phyloP scores from a whole-genome alignment of 2,113 vertebrate genomes.

The Thamnophis sirtalis region DNA sequence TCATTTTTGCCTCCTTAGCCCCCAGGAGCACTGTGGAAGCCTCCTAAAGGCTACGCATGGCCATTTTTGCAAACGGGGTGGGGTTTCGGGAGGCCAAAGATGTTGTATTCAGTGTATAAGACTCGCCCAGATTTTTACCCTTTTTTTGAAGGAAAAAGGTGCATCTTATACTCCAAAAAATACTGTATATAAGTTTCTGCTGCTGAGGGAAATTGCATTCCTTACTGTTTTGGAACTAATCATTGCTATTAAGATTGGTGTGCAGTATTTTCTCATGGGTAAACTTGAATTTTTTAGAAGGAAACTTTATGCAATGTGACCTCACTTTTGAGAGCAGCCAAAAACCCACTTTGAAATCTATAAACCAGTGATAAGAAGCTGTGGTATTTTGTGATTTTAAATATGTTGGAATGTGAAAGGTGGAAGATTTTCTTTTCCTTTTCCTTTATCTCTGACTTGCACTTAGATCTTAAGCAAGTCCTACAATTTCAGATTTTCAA shows the following conservation, averaged over 20 bases:
- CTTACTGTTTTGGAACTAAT: constrained; percentile 38
- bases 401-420: background rate
- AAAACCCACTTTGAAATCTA: background rate
- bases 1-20: too few species aligned
- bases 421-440: constrained; percentile 4
- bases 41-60: too few species aligned
- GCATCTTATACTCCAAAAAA: too few species aligned
- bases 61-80: too few species aligned
- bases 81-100: too few species aligned
- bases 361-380: constrained; percentile 1
- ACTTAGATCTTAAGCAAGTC: constrained; percentile 1
- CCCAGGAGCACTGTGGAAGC: too few species aligned
- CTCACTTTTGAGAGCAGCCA: constrained; percentile 16
- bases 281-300: background rate
- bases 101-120: too few species aligned
- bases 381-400: constrained; percentile 18
- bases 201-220: constrained; percentile 48
- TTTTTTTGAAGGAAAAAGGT: too few species aligned
- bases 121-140: too few species aligned
- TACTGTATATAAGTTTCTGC: constrained; percentile 35
- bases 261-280: constrained; percentile 34
- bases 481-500: background rate
- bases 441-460: background rate
- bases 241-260: constrained; percentile 13
- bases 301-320: background rate